Evolutionary conservation across 2,113 vertebrate species (phyloP).

Genomic region (Accipiter virgatus): DNA sequence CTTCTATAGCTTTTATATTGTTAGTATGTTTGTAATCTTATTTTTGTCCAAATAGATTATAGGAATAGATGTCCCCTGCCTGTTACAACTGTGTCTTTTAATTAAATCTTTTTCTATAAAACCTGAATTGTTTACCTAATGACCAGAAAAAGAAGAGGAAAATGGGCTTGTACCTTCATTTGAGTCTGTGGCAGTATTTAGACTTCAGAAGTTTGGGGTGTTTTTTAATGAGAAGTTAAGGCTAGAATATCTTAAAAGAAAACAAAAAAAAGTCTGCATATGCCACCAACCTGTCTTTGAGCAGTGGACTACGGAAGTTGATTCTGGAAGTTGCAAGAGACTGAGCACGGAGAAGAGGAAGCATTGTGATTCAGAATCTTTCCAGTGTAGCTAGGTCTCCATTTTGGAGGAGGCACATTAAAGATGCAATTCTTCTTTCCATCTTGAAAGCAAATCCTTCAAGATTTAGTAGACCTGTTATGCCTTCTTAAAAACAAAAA

Average conservation of each 20-base stretch:
- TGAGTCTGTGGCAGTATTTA: neutral
- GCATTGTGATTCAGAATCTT: neutral
- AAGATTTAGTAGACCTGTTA: neutral
- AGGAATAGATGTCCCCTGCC: constrained; percentile 28
- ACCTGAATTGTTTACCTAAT: neutral
- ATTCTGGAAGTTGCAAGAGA: constrained; percentile 14
- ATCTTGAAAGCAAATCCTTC: neutral
- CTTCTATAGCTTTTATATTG: constrained; percentile 22
- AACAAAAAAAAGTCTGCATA: neutral
- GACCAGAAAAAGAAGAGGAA: neutral
- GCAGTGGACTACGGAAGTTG: neutral
- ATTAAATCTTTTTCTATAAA: neutral
- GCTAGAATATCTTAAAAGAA: neutral
- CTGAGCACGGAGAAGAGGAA: neutral
- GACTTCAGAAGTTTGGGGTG: neutral
- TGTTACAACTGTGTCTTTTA: neutral
- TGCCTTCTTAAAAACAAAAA: neutral
- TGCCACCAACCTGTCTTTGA: neutral
- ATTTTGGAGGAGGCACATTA: constrained; percentile 8
- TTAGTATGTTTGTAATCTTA: constrained; percentile 54
- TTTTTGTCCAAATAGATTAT: constrained; percentile 50
- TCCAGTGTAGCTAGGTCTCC: neutral
- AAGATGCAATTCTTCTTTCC: neutral
- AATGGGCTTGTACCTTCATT: neutral
- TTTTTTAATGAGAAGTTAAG: neutral